phyloP scores from a whole-genome alignment of 2,888 invertebrate genomes.

The Molorchus minor region DNA sequence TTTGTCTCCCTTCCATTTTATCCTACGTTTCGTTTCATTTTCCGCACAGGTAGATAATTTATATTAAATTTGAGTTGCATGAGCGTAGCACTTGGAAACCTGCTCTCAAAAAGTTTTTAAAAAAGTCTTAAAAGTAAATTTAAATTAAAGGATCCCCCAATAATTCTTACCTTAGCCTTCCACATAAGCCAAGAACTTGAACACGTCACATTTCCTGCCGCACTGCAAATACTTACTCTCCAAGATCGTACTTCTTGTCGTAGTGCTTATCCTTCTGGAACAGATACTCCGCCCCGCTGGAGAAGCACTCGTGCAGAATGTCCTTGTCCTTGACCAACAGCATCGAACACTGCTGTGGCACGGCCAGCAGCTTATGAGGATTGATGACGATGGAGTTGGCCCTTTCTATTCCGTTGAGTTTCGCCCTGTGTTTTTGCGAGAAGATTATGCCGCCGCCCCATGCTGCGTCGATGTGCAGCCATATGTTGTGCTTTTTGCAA shows the following conservation, averaged over 20 bases:
- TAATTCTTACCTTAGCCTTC: conserved; percentile 68
- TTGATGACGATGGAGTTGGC: conserved; percentile 70
- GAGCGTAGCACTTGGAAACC: too few species aligned
- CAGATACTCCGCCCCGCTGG: conserved; percentile 65
- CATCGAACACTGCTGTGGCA: conserved; percentile 68
- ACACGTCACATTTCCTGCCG: conserved; percentile 74
- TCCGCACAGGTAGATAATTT: too few species aligned
- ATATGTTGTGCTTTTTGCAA: conserved; percentile 91
- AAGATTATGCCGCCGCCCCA: conserved; percentile 71
- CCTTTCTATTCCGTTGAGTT: conserved; percentile 66
- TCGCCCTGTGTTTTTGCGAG: conserved; percentile 64
- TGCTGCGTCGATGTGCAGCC: conserved; percentile 84
- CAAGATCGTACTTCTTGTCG: conserved; percentile 64
- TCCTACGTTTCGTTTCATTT: background rate
- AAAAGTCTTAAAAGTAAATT: too few species aligned
- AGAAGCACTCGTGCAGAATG: conserved; percentile 63
- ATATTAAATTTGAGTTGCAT: too few species aligned
- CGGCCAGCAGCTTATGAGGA: conserved; percentile 70
- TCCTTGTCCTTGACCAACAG: conserved; percentile 61
- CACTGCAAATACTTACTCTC: conserved; percentile 75
- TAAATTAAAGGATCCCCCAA: background rate
- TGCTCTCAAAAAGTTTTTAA: too few species aligned
- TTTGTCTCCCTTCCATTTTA: background rate
- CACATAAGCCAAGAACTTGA: conserved; percentile 79
- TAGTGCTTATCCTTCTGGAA: conserved; percentile 69